These are phyloP conservation scores for Paralichthys olivaceus DNA, from an alignment of 2,113 vertebrate species.

Conservation along the genomic window DNA sequence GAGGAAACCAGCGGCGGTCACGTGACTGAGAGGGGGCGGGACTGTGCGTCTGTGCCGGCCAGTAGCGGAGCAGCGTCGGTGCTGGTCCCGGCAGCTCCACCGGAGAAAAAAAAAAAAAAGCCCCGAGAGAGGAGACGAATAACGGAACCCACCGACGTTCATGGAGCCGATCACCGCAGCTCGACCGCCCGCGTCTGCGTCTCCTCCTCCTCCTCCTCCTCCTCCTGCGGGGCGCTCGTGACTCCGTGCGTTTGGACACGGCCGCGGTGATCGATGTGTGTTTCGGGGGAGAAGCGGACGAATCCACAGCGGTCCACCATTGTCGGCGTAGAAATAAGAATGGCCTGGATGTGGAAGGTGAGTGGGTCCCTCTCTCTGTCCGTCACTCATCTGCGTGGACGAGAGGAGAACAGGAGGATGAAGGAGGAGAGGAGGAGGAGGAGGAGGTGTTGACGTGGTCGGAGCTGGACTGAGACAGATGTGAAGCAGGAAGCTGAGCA, in stretches of 20 bases:
- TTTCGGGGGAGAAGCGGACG: background rate
- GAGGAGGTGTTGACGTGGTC: background rate
- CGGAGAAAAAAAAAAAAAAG: constrained; percentile 30
- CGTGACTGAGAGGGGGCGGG: constrained; percentile 72
- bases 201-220: too few relatives aligned
- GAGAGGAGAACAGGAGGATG: too few relatives aligned
- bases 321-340: constrained; percentile 73
- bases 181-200: background rate
- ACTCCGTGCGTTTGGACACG: constrained; percentile 23
- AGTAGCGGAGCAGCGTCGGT: constrained; percentile 61
- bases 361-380: constrained; percentile 45
- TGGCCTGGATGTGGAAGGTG: constrained; percentile 87
- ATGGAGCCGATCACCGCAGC: constrained; percentile 48
- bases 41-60: constrained; percentile 47
- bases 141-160: constrained; percentile 68
- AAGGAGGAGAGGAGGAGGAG: background rate
- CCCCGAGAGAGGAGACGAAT: constrained; percentile 63
- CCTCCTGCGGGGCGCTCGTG: constrained; percentile 4
- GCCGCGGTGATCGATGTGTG: constrained; percentile 26
- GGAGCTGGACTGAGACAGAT: background rate
- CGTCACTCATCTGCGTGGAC: background rate
- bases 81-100: constrained; percentile 55
- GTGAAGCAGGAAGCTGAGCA: background rate
- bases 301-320: constrained; percentile 64
- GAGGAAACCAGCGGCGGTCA: constrained; percentile 58